Evolutionary conservation across 2,797 vertebrate species (phyloP), one percentile per base, ranked within the genome.

Genomic region (Cyprinodon diabolis): DNA sequence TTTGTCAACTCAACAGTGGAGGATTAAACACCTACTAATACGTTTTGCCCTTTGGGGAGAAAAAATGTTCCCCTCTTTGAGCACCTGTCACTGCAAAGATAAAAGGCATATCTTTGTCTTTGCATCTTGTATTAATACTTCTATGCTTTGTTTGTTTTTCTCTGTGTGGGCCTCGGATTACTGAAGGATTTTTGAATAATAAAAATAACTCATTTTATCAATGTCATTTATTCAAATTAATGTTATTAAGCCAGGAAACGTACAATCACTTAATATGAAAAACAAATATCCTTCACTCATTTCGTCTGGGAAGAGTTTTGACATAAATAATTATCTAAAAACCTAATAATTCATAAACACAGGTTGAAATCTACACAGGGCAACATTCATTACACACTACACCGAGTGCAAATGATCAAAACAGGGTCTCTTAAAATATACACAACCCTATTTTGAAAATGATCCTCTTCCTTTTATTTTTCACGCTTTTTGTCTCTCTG

Each of bases 271-370:
- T 96, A 95, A 95, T 94, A 97, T 95, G 92, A 94, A 96, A 95
- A 94, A 92, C 92, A 92, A 73, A 73, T 93, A 76, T 87, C 92
- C 93, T 94, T 93, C 95, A 95, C 90, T 94, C 81, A 92, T 93
- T 95, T 95, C 92, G 90, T 91, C 93, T 93, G 94, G 95, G 96
- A 94, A 95, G 94, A 95, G 92, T 91, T 90, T 95, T 90, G 95
- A 97, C 97, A 98, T 99, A 99, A 99, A 99, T 99, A 97, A 97
- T 96, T 89, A 93, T 96, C 97, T 97, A 98, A 95, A 95, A 96
- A 95, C 92, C 96, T 96, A 96, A 93, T 92, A 91, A 97, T 96
- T 96, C 95, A 97, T 96, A 94, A 95, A 95, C 96, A 98, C 96
- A 96, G 94, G 95, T 94, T 95, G 93, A 95, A 95, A 84, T 96